Percentiles rank a stretch among this genome's conserved stretches.
Conservation (phyloP, 2,797 vertebrate species). For the Gallinago solitaria region DNA sequence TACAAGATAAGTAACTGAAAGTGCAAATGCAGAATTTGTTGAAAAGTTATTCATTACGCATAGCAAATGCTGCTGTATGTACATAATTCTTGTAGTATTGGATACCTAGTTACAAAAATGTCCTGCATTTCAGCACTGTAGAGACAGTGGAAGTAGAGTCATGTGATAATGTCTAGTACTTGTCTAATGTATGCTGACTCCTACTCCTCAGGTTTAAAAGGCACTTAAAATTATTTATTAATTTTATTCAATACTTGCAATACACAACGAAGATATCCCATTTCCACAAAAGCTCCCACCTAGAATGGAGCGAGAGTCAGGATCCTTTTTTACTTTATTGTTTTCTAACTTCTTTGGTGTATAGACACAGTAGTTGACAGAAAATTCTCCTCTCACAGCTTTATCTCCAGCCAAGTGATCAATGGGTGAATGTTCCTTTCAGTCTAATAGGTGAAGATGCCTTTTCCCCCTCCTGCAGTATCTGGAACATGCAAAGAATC, state of each 20-base stretch:
- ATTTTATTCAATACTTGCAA: background rate
- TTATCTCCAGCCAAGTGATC: background rate
- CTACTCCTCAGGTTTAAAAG: background rate
- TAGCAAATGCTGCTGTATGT: background rate
- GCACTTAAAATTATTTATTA: background rate
- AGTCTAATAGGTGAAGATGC: accelerated
- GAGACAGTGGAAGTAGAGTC: background rate
- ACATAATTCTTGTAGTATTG: background rate
- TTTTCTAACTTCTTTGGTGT: background rate
- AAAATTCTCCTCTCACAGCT: background rate
- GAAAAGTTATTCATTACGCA: background rate
- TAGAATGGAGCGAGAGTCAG: background rate
- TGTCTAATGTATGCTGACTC: background rate
- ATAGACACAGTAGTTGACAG: background rate
- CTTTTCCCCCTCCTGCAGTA: background rate
- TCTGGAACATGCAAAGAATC: background rate
- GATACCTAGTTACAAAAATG: background rate
- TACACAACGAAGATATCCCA: background rate
- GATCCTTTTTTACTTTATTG: accelerated
- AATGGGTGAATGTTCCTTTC: background rate
- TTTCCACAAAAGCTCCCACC: background rate
- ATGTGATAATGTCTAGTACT: background rate
- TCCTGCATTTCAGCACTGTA: background rate
- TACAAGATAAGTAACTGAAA: background rate
- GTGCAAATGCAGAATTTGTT: background rate